Evolutionary conservation across 1,140 invertebrate genomes (phyloP), one percentile per base, ranked within the genome.

Genomic region (Vollenhovia emeryi): DNA sequence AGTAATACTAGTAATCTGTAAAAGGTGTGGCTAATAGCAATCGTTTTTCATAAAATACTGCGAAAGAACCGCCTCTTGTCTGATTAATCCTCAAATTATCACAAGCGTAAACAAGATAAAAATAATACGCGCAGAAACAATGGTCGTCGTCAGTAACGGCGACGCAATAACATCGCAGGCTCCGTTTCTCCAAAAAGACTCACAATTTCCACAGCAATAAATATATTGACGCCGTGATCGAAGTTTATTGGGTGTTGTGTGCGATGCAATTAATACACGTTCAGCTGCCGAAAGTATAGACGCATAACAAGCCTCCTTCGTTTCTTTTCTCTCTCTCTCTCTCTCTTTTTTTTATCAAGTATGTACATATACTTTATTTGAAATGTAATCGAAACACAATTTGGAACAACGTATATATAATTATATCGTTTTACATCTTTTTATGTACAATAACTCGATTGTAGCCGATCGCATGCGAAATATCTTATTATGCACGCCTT

Each of bases 361-460:
- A 78, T 78, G n/a, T 78, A 79, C 30, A 79, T 79, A 79, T 68
- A 79, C 13, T 79, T 66, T 79, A 79, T 79, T 79, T 45, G 60
- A 79, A 79, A 79, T 50, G 2, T 79, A 66, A 50, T 50, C 0
- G 43, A 66, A 79, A 79, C 27, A 36, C 13, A 36, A 9, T 64
- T 15, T 66, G 5, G 2, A 79, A 79, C 60, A 79, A 66, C 43
- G 33, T 30, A 66, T 30, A 78, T 50, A 74, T 73, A 73, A 55
- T 43, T 30, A 62, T 18, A 62, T 18, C 8, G 43, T 66, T 78
- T 76, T 78, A 78, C 30, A 78, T 66, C 24, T 78, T 15, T 64
- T 50, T 78, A 78, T 78, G 8, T 48, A 78, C 57, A 78, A 24
- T 43, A 78, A 36, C 55, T 60, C 21, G 40, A 66, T 64, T 27